Conservation (phyloP, 2,888 invertebrate genomes). For the Dioctria linearis region DNA sequence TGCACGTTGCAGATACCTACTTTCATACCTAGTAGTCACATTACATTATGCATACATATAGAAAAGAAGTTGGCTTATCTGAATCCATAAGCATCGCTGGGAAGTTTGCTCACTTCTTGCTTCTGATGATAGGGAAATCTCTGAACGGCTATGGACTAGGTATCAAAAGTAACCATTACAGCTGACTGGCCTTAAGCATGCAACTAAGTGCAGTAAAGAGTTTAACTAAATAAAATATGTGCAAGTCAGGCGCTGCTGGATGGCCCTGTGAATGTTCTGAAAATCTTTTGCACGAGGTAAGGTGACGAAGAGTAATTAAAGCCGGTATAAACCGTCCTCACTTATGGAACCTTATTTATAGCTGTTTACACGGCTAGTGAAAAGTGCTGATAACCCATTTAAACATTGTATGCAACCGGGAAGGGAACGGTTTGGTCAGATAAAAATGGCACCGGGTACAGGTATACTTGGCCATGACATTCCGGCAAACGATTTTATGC, state of each 20-base stretch:
- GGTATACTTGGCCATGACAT: background rate
- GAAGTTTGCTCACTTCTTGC: background rate
- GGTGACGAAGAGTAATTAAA: constrained; percentile 39
- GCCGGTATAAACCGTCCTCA: too few relatives aligned
- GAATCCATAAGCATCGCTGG: background rate
- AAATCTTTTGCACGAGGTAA: background rate
- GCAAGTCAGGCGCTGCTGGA: too few relatives aligned
- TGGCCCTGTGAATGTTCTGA: too few relatives aligned
- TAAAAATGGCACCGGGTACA: constrained; percentile 1
- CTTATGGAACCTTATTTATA: too few relatives aligned
- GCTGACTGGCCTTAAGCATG: background rate
- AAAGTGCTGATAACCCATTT: constrained; percentile 20
- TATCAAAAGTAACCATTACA: constrained; percentile 19
- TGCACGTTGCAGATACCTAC: background rate
- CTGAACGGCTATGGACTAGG: background rate
- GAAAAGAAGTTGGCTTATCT: constrained; percentile 7
- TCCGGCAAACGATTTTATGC: background rate
- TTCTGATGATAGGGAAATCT: constrained; percentile 29
- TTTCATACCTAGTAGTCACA: background rate
- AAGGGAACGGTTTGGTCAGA: too few relatives aligned
- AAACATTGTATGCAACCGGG: background rate
- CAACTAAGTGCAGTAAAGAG: background rate
- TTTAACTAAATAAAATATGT: too few relatives aligned
- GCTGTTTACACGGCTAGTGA: background rate
- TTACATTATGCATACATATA: too few relatives aligned